These are phyloP conservation scores for Sitobion miscanthi DNA, from an alignment of 1,140 invertebrate genomes.

Conservation along the genomic window DNA sequence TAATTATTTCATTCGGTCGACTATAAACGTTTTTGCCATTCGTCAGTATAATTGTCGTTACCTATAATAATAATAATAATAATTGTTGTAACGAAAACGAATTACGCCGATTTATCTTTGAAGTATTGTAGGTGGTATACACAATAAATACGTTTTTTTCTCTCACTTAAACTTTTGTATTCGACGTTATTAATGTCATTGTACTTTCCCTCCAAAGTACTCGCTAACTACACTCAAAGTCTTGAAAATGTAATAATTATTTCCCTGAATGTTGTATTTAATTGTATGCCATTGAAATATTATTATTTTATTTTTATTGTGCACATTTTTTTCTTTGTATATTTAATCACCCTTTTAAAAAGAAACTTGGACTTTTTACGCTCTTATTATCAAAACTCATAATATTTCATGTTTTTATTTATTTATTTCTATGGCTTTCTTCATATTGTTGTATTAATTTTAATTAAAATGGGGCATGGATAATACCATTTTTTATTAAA, in stretches of 20 bases:
- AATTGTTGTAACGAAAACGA: background rate
- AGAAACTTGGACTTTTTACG: background rate
- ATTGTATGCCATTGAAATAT: background rate
- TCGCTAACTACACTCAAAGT: slow-evolving; percentile 29
- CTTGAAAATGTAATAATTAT: slow-evolving; percentile 36
- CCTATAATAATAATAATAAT: background rate
- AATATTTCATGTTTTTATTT: background rate
- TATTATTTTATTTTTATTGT: slow-evolving; percentile 4
- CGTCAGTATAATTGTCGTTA: background rate
- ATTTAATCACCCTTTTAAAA: background rate
- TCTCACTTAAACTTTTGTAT: slow-evolving; percentile 18
- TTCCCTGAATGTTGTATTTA: background rate
- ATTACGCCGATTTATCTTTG: background rate
- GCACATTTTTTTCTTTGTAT: background rate
- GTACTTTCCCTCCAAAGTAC: background rate
- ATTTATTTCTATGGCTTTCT: background rate
- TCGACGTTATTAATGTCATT: slow-evolving; percentile 18
- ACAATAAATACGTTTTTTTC: background rate
- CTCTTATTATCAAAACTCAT: background rate
- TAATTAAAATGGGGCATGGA: background rate
- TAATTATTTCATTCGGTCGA: background rate
- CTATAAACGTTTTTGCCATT: background rate
- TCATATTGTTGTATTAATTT: background rate
- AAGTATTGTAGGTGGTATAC: background rate
- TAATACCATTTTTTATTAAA: too few relatives aligned